Conservation (phyloP, 2,888 invertebrate genomes). For the Hirudinaria manillensis region DNA sequence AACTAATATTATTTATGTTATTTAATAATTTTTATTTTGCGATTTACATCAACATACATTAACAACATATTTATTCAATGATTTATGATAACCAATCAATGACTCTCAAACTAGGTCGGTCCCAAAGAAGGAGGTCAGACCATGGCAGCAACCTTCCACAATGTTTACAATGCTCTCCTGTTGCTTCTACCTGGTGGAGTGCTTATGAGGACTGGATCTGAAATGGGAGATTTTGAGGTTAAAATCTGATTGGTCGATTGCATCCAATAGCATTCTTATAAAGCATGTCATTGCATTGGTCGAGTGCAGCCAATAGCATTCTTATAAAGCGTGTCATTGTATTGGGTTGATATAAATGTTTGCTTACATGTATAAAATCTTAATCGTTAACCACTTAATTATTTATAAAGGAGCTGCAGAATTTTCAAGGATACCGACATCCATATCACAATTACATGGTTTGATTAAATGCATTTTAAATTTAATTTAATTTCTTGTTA, state of each 20-base stretch:
- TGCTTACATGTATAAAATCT: background rate
- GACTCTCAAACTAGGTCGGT: slow-evolving; percentile 41
- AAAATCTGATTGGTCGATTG: background rate
- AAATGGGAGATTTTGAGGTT: slow-evolving; percentile 71
- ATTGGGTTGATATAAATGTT: background rate
- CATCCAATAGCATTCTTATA: too few species aligned
- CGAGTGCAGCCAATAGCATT: too few species aligned
- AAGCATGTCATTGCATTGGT: too few species aligned
- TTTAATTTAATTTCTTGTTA: too few species aligned
- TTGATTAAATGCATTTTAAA: background rate
- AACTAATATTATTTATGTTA: too few species aligned
- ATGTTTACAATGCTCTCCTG: slow-evolving; percentile 74
- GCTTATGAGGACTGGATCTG: slow-evolving; percentile 81
- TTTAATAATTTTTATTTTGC: too few species aligned
- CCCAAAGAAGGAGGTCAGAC: slow-evolving; percentile 54
- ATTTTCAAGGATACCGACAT: too few species aligned
- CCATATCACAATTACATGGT: background rate
- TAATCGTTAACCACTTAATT: background rate
- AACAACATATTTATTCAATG: too few species aligned
- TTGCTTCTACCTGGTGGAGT: slow-evolving; percentile 77
- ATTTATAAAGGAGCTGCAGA: slow-evolving; percentile 8
- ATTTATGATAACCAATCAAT: too few species aligned
- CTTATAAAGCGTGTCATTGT: background rate
- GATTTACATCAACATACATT: too few species aligned
- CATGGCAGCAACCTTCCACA: slow-evolving; percentile 63